phyloP scores from a whole-genome alignment of 2,797 vertebrate species.

The Chrosomus eos region DNA sequence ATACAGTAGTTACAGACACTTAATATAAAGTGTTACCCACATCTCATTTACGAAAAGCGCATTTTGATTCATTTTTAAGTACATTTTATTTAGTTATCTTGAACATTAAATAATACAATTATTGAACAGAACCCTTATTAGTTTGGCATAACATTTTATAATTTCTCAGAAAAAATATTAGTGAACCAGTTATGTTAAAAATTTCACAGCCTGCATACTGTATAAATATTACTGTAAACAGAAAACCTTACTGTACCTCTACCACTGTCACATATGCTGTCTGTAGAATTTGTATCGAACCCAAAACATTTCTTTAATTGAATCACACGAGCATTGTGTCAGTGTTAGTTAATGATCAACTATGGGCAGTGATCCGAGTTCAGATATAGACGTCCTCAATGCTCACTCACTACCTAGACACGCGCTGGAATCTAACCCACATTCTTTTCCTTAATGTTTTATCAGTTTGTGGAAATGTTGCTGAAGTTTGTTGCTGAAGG shows the following conservation, averaged over 20 bases:
- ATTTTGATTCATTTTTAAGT: neutral
- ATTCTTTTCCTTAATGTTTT: constrained; percentile 13
- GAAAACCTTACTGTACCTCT: no score
- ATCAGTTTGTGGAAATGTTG: constrained; percentile 75
- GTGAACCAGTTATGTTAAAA: no score
- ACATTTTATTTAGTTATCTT: neutral
- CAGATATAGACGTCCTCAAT: constrained; percentile 9
- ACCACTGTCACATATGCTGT: no score
- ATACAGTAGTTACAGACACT: neutral
- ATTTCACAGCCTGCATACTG: no score
- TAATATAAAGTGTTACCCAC: neutral
- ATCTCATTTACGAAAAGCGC: neutral
- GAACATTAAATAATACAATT: neutral
- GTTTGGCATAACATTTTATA: neutral
- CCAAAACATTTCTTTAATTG: neutral
- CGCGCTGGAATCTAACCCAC: neutral
- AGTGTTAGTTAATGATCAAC: constrained; percentile 53
- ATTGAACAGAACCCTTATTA: neutral
- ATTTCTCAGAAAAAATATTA: neutral
- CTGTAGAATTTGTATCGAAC: neutral
- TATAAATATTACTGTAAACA: neutral
- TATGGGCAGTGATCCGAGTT: neutral
- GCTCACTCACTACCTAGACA: neutral
- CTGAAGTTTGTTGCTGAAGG: constrained; percentile 79
- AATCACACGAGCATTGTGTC: constrained; percentile 26